phyloP scores from a whole-genome alignment of 2,113 vertebrate genomes.

The Dolichotis patagonum region DNA sequence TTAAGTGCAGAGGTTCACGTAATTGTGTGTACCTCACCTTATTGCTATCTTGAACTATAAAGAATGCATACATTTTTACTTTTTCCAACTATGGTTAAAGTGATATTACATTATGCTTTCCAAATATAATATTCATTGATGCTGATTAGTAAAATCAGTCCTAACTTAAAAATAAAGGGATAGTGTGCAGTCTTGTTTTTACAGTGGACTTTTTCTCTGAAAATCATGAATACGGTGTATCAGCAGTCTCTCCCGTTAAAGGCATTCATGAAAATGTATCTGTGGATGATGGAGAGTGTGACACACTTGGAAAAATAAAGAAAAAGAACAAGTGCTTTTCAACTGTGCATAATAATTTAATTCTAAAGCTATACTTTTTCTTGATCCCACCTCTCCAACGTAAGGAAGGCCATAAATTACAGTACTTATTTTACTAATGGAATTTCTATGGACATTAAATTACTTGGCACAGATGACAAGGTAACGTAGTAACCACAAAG shows the following conservation, averaged over 20 bases:
- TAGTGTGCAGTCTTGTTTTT: not conserved
- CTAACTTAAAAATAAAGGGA: conserved; percentile 49
- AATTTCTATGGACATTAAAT: conserved; percentile 45
- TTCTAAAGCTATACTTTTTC: not conserved
- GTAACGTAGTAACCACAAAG: conserved; percentile 35
- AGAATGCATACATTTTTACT: not conserved
- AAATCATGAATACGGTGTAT: not conserved
- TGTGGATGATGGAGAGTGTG: not conserved
- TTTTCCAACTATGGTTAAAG: conserved; percentile 12
- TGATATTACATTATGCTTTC: conserved; percentile 23
- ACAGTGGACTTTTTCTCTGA: not conserved
- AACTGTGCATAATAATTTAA: conserved; percentile 16
- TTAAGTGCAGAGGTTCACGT: not conserved
- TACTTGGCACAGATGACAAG: conserved; percentile 14
- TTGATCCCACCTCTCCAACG: not conserved
- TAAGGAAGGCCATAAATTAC: conserved; percentile 41
- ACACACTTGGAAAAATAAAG: not conserved
- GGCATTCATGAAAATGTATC: not conserved
- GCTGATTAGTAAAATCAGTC: conserved; percentile 11
- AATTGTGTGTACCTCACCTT: conserved; percentile 22
- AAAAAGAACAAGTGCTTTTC: conserved; percentile 32
- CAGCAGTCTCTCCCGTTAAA: not conserved
- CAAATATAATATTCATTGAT: conserved; percentile 37
- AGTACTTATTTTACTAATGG: conserved; percentile 53
- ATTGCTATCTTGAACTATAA: conserved; percentile 10